A percentile compares a stretch with the other conserved stretches of the same genome.
Evolutionary conservation across 2,888 invertebrate species (phyloP).

Genomic region (Agonopterix subpropinquella): DNA sequence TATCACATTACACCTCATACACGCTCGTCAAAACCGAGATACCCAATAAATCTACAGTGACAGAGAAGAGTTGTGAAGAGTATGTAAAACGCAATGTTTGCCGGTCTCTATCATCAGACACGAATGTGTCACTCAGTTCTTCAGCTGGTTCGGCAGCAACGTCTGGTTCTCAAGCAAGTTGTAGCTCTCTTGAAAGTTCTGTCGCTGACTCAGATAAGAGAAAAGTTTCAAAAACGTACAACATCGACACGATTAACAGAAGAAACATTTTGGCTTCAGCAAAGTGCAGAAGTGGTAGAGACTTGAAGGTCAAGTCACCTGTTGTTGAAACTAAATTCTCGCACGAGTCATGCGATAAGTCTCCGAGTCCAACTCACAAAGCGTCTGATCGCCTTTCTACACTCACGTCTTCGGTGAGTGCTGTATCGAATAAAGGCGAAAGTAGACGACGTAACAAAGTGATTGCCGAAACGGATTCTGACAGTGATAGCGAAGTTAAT

Average conservation of each 20-base stretch:
- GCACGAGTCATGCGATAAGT: constrained; percentile 72
- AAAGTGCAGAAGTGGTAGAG: constrained; percentile 88
- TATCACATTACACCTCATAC: constrained; percentile 56
- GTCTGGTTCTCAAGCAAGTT: constrained; percentile 84
- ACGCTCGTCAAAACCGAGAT: constrained; percentile 60
- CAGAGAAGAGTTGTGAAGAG: constrained; percentile 53
- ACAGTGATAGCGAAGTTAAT: constrained; percentile 56
- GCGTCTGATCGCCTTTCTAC: constrained; percentile 72
- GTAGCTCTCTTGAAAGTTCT: constrained; percentile 79
- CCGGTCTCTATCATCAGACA: constrained; percentile 83
- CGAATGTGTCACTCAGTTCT: constrained; percentile 81
- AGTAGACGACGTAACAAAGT: constrained; percentile 66
- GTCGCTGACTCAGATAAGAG: constrained; percentile 78
- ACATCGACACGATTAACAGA: constrained; percentile 88
- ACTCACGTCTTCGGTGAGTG: constrained; percentile 71
- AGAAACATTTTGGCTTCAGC: constrained; percentile 92
- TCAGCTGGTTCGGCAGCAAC: constrained; percentile 83
- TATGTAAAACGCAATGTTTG: constrained; percentile 76
- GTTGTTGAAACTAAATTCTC: constrained; percentile 83
- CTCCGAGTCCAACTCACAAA: constrained; percentile 66
- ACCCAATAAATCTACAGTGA: constrained; percentile 42
- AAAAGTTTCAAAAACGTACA: constrained; percentile 85
- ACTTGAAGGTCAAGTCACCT: constrained; percentile 82
- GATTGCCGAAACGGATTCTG: constrained; percentile 61
- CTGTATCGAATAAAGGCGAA: constrained; percentile 68